A percentile compares a stretch with the other conserved stretches of the same genome.
Evolutionary conservation across 2,113 vertebrate species (phyloP).

Genomic region (Hippolais icterina): DNA sequence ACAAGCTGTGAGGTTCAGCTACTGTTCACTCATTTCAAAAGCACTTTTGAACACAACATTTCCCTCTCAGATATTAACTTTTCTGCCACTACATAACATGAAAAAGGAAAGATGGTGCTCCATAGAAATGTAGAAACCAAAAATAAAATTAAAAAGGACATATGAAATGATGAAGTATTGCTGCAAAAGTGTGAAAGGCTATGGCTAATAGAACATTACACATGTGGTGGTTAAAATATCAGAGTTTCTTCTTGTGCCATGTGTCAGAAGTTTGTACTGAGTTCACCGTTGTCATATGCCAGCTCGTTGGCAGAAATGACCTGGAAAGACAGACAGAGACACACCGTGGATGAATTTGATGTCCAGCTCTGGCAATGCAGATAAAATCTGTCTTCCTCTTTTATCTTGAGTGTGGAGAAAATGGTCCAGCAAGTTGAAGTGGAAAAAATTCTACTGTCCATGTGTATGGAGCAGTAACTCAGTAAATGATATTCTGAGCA

Average conservation of each 20-base stretch:
- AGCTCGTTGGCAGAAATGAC: not conserved
- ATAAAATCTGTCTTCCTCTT: not conserved
- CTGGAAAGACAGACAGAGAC: not conserved
- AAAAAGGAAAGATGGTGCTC: not conserved
- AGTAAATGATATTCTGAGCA: not conserved
- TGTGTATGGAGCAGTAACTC: not conserved
- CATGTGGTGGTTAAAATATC: not conserved
- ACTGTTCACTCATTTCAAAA: constrained; percentile 45
- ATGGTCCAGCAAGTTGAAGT: not conserved
- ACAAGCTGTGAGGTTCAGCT: constrained; percentile 32
- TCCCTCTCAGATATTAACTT: not conserved
- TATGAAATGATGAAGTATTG: not conserved
- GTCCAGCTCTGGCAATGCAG: not conserved
- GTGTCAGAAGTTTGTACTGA: accelerated
- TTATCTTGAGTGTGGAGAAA: not conserved
- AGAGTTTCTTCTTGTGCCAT: not conserved
- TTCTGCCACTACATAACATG: not conserved
- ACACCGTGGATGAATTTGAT: not conserved
- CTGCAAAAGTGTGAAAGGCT: accelerated
- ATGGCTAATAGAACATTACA: not conserved
- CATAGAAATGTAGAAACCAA: not conserved
- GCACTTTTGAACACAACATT: constrained; percentile 9
- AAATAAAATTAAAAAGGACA: not conserved
- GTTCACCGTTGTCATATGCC: too few relatives aligned
- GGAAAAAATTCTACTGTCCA: not conserved